These are phyloP conservation scores for Ischnura elegans DNA, from an alignment of 2,888 invertebrate genomes.

Conservation along the genomic window DNA sequence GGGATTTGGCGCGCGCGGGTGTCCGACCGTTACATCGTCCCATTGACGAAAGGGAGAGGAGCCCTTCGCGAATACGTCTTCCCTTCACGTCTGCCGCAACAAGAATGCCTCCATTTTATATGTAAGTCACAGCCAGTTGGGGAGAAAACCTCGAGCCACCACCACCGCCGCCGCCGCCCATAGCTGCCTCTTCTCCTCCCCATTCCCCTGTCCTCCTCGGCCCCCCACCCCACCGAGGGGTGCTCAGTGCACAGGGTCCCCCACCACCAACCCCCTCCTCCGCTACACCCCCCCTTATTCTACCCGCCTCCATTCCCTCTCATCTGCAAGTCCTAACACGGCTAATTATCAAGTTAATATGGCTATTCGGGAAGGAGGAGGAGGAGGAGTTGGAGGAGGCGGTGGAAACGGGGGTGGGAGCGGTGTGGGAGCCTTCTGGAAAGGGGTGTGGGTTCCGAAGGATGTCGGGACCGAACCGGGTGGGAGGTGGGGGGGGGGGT, in stretches of 20 bases:
- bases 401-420: conserved; percentile 46
- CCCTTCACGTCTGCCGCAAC: conserved; percentile 72
- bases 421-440: conserved; percentile 71
- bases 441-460: conserved; percentile 70
- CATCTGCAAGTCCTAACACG: conserved; percentile 95
- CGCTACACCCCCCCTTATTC: conserved; percentile 62
- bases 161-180: conserved; percentile 37
- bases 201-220: neutral
- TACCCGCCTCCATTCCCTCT: conserved; percentile 76
- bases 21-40: neutral
- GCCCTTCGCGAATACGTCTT: conserved; percentile 56
- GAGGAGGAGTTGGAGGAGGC: conserved; percentile 76
- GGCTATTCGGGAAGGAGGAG: conserved; percentile 85
- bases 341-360: conserved; percentile 95
- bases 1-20: neutral
- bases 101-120: conserved; percentile 75
- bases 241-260: conserved; percentile 69
- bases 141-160: conserved; percentile 69
- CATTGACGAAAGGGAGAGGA: conserved; percentile 18
- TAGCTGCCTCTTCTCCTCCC: conserved; percentile 36
- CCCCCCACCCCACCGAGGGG: conserved; percentile 68
- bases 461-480: conserved; percentile 64
- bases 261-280: conserved; percentile 63
- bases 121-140: conserved; percentile 74
- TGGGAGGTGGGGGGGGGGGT: conserved; percentile 71